phyloP scores from a whole-genome alignment of 2,113 vertebrate species.

The Electrona antarctica region DNA sequence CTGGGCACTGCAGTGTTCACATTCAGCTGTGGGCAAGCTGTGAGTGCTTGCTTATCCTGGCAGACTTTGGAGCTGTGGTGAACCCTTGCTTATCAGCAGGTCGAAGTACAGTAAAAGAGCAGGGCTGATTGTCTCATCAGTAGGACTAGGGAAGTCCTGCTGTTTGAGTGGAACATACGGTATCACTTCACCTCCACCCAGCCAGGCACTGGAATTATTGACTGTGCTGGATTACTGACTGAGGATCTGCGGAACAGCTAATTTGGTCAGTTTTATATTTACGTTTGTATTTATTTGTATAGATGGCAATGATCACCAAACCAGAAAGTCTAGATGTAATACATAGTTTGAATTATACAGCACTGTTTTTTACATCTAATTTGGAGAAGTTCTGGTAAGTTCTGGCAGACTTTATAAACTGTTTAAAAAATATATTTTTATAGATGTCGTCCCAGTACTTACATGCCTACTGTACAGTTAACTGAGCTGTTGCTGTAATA shows the following conservation, averaged over 20 bases:
- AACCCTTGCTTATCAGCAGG: slow-evolving; percentile 56
- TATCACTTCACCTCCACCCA: no score
- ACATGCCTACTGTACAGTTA: neutral
- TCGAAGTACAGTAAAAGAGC: slow-evolving; percentile 42
- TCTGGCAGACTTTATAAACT: slow-evolving; percentile 1
- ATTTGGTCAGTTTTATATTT: slow-evolving; percentile 5
- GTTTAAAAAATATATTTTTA: neutral
- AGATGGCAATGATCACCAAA: no score
- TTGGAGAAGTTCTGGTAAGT: neutral
- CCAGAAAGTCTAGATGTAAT: neutral
- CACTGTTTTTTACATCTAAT: neutral
- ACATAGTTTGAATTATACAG: neutral
- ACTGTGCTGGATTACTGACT: slow-evolving; percentile 7
- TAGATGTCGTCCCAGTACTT: slow-evolving; percentile 3
- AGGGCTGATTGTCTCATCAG: slow-evolving; percentile 22
- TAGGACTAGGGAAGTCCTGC: neutral
- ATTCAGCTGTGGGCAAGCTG: neutral
- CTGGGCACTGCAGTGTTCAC: neutral
- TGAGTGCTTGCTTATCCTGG: neutral
- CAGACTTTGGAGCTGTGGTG: slow-evolving; percentile 63
- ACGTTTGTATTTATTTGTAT: neutral
- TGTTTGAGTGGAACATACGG: slow-evolving; percentile 9
- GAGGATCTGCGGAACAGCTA: neutral
- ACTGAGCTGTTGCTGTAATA: slow-evolving; percentile 23
- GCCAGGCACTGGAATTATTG: neutral